Conservation (phyloP, 2,797 vertebrate species). For the Nyctalus aviator region DNA sequence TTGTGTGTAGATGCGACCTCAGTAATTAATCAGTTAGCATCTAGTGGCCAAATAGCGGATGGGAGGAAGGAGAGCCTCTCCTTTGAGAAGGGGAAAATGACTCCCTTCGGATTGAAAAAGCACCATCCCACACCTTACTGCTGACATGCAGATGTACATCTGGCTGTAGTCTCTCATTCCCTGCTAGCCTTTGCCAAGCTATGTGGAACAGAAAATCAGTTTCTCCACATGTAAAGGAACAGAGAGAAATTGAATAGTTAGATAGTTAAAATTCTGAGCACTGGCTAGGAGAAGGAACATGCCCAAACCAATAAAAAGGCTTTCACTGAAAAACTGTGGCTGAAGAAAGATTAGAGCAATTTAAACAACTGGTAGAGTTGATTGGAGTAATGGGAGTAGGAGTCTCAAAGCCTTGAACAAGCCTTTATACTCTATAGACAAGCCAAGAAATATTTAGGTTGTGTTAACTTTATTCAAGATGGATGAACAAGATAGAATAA, state of each 20-base stretch:
- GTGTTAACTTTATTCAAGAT: constrained; percentile 49
- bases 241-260: constrained; percentile 73
- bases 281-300: constrained; percentile 71
- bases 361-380: constrained; percentile 64
- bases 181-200: constrained; percentile 74
- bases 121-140: constrained; percentile 71
- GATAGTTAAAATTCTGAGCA: constrained; percentile 80
- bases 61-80: constrained; percentile 71
- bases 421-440: constrained; percentile 51
- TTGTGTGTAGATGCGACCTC: constrained; percentile 57
- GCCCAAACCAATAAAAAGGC: constrained; percentile 74
- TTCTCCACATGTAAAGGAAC: constrained; percentile 75
- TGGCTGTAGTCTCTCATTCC: constrained; percentile 81
- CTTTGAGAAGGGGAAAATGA: constrained; percentile 69
- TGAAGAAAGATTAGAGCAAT: constrained; percentile 59
- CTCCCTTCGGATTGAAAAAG: constrained; percentile 79
- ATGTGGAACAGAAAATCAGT: constrained; percentile 75
- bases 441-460: constrained; percentile 67
- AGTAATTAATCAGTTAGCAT: constrained; percentile 76
- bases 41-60: constrained; percentile 74
- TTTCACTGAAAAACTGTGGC: constrained; percentile 66
- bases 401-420: constrained; percentile 28
- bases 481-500: constrained; percentile 57
- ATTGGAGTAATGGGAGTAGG: constrained; percentile 67
- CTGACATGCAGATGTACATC: constrained; percentile 78